Evolutionary conservation across 1,140 invertebrate species (phyloP).

Genomic region (Notospermus geniculatus): DNA sequence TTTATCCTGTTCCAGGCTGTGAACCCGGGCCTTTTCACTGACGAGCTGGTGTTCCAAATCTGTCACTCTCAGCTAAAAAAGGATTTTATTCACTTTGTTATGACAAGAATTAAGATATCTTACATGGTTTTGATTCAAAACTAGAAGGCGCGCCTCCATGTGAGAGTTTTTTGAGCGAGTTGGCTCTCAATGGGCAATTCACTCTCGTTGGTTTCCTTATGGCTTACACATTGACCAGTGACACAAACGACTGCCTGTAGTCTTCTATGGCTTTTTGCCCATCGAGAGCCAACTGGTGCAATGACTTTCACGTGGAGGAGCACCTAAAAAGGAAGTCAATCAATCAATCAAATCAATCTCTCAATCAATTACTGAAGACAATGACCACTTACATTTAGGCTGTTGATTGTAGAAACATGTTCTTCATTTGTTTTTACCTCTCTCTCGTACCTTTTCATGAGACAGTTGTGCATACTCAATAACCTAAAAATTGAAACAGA

Average conservation of each 20-base stretch:
- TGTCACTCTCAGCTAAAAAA: slow-evolving; percentile 27
- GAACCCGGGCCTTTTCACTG: too few species aligned
- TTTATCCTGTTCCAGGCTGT: slow-evolving; percentile 26
- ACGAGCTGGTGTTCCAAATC: slow-evolving; percentile 25
- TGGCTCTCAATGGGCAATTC: too few species aligned
- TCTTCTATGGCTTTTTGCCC: neutral
- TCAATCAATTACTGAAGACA: neutral
- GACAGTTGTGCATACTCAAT: slow-evolving; percentile 34
- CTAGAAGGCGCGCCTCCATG: too few species aligned
- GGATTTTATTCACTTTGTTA: too few species aligned
- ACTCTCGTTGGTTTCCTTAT: too few species aligned
- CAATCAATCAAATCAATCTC: neutral
- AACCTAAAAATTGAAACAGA: slow-evolving; percentile 22
- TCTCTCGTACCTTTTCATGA: slow-evolving; percentile 42
- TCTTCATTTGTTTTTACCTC: slow-evolving; percentile 38
- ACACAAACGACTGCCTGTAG: too few species aligned
- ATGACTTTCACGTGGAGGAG: too few species aligned
- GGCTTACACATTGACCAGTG: too few species aligned
- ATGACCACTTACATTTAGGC: slow-evolving; percentile 35
- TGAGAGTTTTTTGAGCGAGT: too few species aligned
- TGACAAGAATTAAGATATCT: too few species aligned
- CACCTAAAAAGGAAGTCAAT: too few species aligned
- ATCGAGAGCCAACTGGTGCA: neutral
- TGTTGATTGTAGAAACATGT: slow-evolving; percentile 35
- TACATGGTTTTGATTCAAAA: too few species aligned